phyloP scores from a whole-genome alignment of 2,888 invertebrate genomes.

The Coleophora deauratella region DNA sequence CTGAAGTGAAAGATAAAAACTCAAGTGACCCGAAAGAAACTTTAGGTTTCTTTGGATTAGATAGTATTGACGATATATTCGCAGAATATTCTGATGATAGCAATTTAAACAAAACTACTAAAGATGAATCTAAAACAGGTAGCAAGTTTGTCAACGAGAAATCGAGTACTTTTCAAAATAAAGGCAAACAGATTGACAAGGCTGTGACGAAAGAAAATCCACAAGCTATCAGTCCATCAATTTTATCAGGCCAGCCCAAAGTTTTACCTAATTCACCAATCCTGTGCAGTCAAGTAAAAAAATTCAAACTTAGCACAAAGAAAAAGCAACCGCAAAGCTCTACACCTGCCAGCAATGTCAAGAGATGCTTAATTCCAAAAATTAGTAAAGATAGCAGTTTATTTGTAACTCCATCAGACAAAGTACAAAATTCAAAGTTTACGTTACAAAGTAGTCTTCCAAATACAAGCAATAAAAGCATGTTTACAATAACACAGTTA shows the following conservation, averaged over 20 bases:
- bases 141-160: too few relatives aligned
- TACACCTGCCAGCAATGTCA: slow-evolving; percentile 27
- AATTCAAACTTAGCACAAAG: slow-evolving; percentile 36
- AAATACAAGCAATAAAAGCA: slow-evolving; percentile 43
- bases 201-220: background rate
- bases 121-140: background rate
- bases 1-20: slow-evolving; percentile 16
- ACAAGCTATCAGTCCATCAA: slow-evolving; percentile 43
- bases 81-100: slow-evolving; percentile 36
- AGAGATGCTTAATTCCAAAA: slow-evolving; percentile 30
- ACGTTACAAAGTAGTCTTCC: slow-evolving; percentile 18
- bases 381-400: slow-evolving; percentile 17
- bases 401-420: slow-evolving; percentile 11
- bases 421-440: slow-evolving; percentile 14
- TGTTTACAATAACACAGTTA: slow-evolving; percentile 62
- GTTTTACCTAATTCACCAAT: slow-evolving; percentile 44
- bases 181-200: background rate
- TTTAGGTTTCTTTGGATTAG: slow-evolving; percentile 40
- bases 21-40: slow-evolving; percentile 20
- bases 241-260: slow-evolving; percentile 42
- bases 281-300: slow-evolving; percentile 42
- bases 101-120: slow-evolving; percentile 7
- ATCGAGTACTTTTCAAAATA: background rate
- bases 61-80: slow-evolving; percentile 55
- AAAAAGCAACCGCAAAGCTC: slow-evolving; percentile 27